Evolutionary conservation across 2,888 invertebrate species (phyloP), one percentile per base, ranked within the genome.

Genomic region (Romanomermis culicivorax): DNA sequence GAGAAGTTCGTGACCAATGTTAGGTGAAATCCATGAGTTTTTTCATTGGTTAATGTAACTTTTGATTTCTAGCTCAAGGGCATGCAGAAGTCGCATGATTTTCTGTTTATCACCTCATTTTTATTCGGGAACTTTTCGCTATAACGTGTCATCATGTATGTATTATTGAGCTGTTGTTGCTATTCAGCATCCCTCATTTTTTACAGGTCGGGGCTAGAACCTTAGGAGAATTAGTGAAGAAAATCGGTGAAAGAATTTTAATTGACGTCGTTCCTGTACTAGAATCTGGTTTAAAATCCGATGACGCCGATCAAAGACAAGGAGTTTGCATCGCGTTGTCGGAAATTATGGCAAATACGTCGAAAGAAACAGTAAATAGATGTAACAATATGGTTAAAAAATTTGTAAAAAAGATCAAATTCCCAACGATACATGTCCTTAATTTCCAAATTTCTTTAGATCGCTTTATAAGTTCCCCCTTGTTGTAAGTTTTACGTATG

Each of bases 201-300:
- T n/a, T n/a, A n/a, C 57, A 76, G 75, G 87, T 93, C 29, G 93
- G 93, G 17, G 93, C 91, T 0, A 75, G 93, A 55, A 95, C 95
- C 0, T 76, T 97, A 29, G 97, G 95, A 3, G 97, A 97, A 73
- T 76, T 97, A 58, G 95, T 97, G 1, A 75, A 89, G 55, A 97
- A 97, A 76, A 75, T 97, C 55, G 97, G 97, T 4, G 97, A 97
- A 74, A 79, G 95, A 57, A 91, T 97, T 25, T 73, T 97, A 59
- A 93, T 91, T 0, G 93, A 95, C 75, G 93, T 97, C 58, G 88
- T 99, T 67, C 97, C 95, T 0, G 93, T 97, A 66, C 74, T 97
- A 61, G 93, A 95, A 72, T 77, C 80, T 60, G 95, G 95, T 1
- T 75, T 97, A 60, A 82, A 83, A 64, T 89, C 89, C 0, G 82